Percentiles rank a stretch among this genome's conserved stretches.
Evolutionary conservation across 2,797 vertebrate species (phyloP).

Genomic region (Australoheros facetus): DNA sequence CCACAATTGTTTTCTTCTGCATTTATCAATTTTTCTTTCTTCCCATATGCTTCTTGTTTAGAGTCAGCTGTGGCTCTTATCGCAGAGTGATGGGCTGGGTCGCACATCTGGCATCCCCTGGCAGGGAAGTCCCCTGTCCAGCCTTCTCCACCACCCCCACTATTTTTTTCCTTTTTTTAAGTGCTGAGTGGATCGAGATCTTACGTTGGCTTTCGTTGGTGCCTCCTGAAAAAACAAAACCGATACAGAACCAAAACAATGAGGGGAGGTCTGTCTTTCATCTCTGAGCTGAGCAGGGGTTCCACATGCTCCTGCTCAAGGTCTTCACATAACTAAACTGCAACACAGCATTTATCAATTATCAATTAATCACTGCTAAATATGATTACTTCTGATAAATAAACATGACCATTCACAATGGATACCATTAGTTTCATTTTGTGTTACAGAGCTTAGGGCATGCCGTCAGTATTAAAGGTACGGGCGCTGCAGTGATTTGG

Average conservation of each 20-base stretch:
- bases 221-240: constrained; percentile 74
- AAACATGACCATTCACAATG: constrained; percentile 12
- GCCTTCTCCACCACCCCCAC: constrained; percentile 13
- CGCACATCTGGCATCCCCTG: constrained; percentile 77
- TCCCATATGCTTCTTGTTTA: constrained; percentile 50
- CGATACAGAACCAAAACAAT: constrained; percentile 63
- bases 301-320: constrained; percentile 54
- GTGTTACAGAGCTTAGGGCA: too few relatives aligned
- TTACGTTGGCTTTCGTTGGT: constrained; percentile 54
- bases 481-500: too few relatives aligned
- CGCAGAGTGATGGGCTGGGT: constrained; percentile 52
- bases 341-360: constrained; percentile 41
- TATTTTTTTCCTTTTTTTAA: neutral
- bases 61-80: constrained; percentile 69
- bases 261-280: constrained; percentile 69
- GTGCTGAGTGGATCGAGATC: constrained; percentile 57
- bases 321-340: constrained; percentile 33
- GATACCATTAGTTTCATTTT: constrained; percentile 3
- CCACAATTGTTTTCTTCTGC: neutral
- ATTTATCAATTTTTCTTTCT: neutral
- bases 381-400: constrained; percentile 8
- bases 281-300: constrained; percentile 55
- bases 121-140: constrained; percentile 56
- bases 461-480: too few relatives aligned
- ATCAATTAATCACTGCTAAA: constrained; percentile 44